Percentiles rank a stretch among this genome's conserved stretches.
Evolutionary conservation across 1,140 invertebrate genomes (phyloP).

Genomic region (Globodera ellingtonae): DNA sequence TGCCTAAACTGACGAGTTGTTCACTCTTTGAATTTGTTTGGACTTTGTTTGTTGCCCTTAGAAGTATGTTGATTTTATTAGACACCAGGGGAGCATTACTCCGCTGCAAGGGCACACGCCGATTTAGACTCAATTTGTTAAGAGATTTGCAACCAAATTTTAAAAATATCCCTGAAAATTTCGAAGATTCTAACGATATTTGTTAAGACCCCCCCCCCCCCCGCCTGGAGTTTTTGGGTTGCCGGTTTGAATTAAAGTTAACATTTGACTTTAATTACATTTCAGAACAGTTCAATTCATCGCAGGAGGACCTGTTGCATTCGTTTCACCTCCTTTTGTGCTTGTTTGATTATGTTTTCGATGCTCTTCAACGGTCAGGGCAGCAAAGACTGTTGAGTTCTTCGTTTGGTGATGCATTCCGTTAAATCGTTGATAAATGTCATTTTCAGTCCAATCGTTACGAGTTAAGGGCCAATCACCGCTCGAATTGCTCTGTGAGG

Average conservation of each 20-base stretch:
- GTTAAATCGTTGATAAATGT: background rate
- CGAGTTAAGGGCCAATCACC: constrained; percentile 21
- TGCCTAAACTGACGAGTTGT: constrained; percentile 15
- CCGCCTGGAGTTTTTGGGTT: constrained; percentile 2
- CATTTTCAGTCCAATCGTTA: constrained; percentile 28
- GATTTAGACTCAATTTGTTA: too few relatives aligned
- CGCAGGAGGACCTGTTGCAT: constrained; percentile 50
- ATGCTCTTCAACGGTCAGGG: constrained; percentile 34
- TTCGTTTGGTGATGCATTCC: constrained; percentile 38
- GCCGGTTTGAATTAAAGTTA: background rate
- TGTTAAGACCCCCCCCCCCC: too few relatives aligned
- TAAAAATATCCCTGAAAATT: too few relatives aligned
- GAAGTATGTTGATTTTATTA: constrained; percentile 44
- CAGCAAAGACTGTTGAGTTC: constrained; percentile 47
- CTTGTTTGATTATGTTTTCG: constrained; percentile 47
- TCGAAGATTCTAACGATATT: too few relatives aligned
- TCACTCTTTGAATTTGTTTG: constrained; percentile 57
- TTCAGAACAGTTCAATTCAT: constrained; percentile 45
- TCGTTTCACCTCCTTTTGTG: constrained; percentile 53
- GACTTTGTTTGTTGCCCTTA: constrained; percentile 52
- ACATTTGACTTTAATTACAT: background rate
- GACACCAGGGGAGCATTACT: too few relatives aligned
- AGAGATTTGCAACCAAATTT: too few relatives aligned
- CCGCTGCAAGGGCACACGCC: too few relatives aligned
- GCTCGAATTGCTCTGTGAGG: constrained; percentile 76